These are phyloP conservation scores for Lerema accius DNA, from an alignment of 1,140 invertebrate genomes.

Conservation along the genomic window DNA sequence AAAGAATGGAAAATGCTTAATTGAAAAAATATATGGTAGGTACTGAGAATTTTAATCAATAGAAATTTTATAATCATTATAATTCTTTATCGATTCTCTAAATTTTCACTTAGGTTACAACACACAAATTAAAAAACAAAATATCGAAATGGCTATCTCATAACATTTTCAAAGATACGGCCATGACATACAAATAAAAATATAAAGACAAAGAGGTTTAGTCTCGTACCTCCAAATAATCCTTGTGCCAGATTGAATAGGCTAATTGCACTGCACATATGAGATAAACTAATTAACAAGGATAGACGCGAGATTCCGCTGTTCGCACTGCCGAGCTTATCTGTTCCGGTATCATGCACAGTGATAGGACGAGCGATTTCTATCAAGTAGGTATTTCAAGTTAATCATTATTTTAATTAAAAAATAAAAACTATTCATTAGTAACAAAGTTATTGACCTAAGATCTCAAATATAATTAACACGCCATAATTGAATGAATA, in stretches of 20 bases:
- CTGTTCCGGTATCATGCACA: constrained; percentile 40
- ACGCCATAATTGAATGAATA: too few relatives aligned
- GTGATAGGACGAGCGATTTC: constrained; percentile 35
- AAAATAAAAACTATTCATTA: background rate
- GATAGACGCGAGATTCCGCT: constrained; percentile 77
- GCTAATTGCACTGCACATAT: constrained; percentile 74
- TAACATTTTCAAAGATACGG: background rate
- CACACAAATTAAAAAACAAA: too few relatives aligned
- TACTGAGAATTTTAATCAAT: too few relatives aligned
- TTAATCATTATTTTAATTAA: constrained; percentile 10
- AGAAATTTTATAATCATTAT: too few relatives aligned
- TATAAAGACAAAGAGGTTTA: constrained; percentile 58
- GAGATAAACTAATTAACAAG: constrained; percentile 82
- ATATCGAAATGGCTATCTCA: too few relatives aligned
- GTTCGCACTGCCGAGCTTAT: constrained; percentile 67
- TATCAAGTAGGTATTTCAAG: background rate
- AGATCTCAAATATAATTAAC: too few relatives aligned
- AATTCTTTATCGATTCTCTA: too few relatives aligned
- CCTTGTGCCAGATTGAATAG: constrained; percentile 75
- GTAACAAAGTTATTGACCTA: too few relatives aligned
- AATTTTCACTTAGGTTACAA: too few relatives aligned
- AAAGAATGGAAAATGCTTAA: too few relatives aligned
- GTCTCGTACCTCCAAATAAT: constrained; percentile 57
- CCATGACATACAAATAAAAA: constrained; percentile 24
- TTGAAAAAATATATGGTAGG: too few relatives aligned